Base-by-base conservation (phyloP, 37 sponge, comb jelly and placozoan genomes). In the Cliona cf. orientalis region DNA sequence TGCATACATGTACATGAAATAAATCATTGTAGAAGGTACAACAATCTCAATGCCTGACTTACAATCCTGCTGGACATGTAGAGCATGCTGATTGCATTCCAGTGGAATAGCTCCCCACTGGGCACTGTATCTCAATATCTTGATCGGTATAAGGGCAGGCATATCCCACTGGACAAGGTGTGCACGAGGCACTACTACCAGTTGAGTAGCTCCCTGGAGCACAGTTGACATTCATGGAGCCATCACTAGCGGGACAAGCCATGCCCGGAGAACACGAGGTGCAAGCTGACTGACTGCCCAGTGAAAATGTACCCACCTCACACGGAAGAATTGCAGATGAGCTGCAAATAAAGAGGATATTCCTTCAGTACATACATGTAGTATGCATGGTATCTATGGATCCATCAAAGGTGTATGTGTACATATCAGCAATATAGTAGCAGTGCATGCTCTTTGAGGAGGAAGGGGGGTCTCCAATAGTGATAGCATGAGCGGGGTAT, bases 181-280 rank as follows among this genome's bases (percentile, higher is more conserved):
- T n/a, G 63, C 63, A 61, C 26, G 23, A 6, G 22, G 22, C 26
- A 61, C 63, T 61, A 21, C 63, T 61, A 22, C 22, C 63, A 7
- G 26, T 61, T 6, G 26, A 25, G 63, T 61, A 61, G 63, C 26
- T 61, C 5, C 63, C 63, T n/a, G 63, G 28, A 12, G 63, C 7
- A 22, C 63, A 61, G 17, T 25, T 28, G 26, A 22, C 5, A n/a
- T 61, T 61, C 28, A n/a, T 25, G 25, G 63, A 61, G 5, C 63
- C 63, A 61, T 61, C 63, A 28, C 63, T 61, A 61, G 63, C 63
- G 7, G 63, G 28, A n/a, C 63, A 61, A 28, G 63, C 63, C 63
- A 61, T 61, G 12, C 63, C 63, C 12, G 63, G 25, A 26, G 63
- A 28, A n/a, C 63, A 61, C 26, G 63, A 28, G 5, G 63, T n/a